phyloP scores from a whole-genome alignment of 92 coral and sea anemone species.

The Actinernus sp. region DNA sequence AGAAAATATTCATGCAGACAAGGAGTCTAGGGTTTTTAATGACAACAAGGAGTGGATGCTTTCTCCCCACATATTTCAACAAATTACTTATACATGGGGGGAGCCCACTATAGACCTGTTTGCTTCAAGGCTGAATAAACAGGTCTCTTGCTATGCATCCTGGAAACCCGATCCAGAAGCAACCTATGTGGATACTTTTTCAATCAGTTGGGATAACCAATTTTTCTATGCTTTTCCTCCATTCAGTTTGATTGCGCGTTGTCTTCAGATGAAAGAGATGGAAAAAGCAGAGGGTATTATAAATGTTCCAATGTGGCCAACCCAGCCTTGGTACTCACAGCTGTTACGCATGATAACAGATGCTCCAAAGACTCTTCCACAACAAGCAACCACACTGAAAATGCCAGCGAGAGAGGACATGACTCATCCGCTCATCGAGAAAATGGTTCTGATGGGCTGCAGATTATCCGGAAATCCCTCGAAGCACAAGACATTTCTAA shows the following conservation, averaged over 20 bases:
- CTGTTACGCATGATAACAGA: constrained; percentile 19
- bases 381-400: too few species aligned
- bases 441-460: too few species aligned
- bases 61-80: constrained; percentile 13
- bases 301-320: constrained; percentile 40
- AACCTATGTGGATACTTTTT: constrained; percentile 49
- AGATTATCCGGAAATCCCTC: too few species aligned
- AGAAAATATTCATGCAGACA: constrained; percentile 23
- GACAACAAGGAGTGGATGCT: constrained; percentile 53
- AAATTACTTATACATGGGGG: constrained; percentile 26
- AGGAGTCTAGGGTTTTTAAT: constrained; percentile 24
- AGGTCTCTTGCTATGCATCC: constrained; percentile 44
- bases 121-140: constrained; percentile 40
- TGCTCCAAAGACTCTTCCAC: constrained; percentile 1
- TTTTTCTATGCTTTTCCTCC: constrained; percentile 43
- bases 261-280: constrained; percentile 45
- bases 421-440: too few species aligned
- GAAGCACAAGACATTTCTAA: constrained; percentile 21
- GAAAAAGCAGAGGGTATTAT: constrained; percentile 40
- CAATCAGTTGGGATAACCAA: constrained; percentile 23
- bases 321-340: constrained; percentile 43
- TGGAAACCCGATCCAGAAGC: constrained; percentile 62
- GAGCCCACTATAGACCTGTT: constrained; percentile 28
- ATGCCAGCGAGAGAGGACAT: too few species aligned
- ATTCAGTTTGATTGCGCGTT: constrained; percentile 38